A percentile compares a stretch with the other conserved stretches of the same genome.
Conservation (phyloP, 2,113 vertebrate species). For the Chaenogobius annularis region DNA sequence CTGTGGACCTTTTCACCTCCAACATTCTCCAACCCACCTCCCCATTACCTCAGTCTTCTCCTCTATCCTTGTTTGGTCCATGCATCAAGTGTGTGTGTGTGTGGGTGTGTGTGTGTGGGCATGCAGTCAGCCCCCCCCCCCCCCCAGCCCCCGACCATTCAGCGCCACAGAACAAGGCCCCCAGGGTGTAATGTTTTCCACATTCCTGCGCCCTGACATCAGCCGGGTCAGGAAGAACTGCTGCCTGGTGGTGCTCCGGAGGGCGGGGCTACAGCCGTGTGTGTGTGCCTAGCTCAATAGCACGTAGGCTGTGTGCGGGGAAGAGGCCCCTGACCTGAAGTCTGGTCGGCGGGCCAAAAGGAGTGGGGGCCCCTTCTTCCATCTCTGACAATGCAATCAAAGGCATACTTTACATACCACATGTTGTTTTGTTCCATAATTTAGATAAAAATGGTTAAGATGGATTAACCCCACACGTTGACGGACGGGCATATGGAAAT, state of each 20-base stretch:
- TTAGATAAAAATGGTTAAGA: slow-evolving; percentile 62
- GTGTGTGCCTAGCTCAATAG: slow-evolving; percentile 3
- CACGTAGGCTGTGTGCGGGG: slow-evolving; percentile 46
- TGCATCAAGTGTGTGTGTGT: background rate
- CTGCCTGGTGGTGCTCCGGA: background rate
- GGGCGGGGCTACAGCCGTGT: background rate
- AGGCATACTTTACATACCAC: slow-evolving; percentile 69
- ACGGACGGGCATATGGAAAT: slow-evolving; percentile 60
- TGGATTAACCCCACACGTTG: slow-evolving; percentile 57
- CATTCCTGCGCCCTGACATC: slow-evolving; percentile 73
- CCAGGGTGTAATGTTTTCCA: slow-evolving; percentile 68
- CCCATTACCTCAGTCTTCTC: slow-evolving; percentile 4
- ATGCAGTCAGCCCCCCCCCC: slow-evolving; percentile 58
- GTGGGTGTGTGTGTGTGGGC: slow-evolving; percentile 46
- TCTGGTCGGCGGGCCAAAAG: slow-evolving; percentile 47
- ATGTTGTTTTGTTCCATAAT: slow-evolving; percentile 70
- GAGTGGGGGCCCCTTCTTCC: slow-evolving; percentile 22
- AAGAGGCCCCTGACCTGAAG: slow-evolving; percentile 56
- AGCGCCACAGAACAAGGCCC: slow-evolving; percentile 67
- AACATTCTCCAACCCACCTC: background rate
- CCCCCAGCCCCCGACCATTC: slow-evolving; percentile 51
- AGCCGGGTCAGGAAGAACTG: slow-evolving; percentile 62
- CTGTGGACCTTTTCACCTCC: background rate
- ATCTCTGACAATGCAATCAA: slow-evolving; percentile 66
- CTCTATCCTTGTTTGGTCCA: background rate